These are phyloP conservation scores for Python bivittatus DNA, from an alignment of 2,113 vertebrate genomes.

Conservation along the genomic window DNA sequence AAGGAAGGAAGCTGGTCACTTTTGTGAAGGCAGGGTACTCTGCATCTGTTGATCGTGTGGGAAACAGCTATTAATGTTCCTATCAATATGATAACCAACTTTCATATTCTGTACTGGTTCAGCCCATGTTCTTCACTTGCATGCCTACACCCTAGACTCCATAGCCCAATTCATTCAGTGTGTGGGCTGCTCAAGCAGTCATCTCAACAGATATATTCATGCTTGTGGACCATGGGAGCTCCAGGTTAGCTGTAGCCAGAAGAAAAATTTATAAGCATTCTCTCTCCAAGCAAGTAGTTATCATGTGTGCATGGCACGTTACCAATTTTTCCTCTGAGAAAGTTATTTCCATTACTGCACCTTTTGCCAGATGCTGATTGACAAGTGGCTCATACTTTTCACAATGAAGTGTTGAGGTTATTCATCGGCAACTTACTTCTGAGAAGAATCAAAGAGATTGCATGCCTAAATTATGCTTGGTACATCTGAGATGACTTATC, in stretches of 20 bases:
- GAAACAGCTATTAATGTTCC: too few relatives aligned
- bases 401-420: not conserved
- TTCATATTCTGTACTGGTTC: too few relatives aligned
- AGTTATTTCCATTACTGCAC: not conserved
- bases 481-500: not conserved
- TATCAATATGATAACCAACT: too few relatives aligned
- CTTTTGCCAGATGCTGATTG: not conserved
- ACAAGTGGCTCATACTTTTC: not conserved
- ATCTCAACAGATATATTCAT: not conserved
- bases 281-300: not conserved
- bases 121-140: too few relatives aligned
- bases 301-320: not conserved
- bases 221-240: not conserved
- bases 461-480: not conserved
- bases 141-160: too few relatives aligned
- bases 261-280: not conserved
- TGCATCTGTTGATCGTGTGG: too few relatives aligned
- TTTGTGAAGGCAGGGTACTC: too few relatives aligned
- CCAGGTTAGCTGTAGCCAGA: not conserved
- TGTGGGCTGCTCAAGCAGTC: too few relatives aligned
- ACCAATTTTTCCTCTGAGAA: not conserved
- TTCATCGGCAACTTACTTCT: not conserved
- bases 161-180: too few relatives aligned
- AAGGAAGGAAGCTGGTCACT: too few relatives aligned
- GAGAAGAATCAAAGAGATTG: not conserved